phyloP scores from a whole-genome alignment of 2,113 vertebrate genomes.

The Otocyon megalotis region DNA sequence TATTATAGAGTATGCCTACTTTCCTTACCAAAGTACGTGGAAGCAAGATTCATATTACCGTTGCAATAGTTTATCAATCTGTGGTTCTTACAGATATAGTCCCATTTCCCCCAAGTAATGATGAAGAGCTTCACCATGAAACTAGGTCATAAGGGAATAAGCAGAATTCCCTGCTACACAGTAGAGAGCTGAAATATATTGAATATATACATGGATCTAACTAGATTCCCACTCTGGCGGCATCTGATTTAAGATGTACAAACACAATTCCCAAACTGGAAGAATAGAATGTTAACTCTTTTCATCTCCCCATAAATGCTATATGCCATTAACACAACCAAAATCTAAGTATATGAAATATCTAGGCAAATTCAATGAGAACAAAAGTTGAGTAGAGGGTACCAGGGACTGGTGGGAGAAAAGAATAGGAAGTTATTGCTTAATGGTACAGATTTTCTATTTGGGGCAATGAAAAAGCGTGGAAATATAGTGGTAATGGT shows the following conservation, averaged over 20 bases:
- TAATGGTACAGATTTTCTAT: slow-evolving; percentile 28
- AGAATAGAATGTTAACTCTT: not conserved
- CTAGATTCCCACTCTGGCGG: not conserved
- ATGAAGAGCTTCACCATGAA: slow-evolving; percentile 40
- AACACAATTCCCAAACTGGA: slow-evolving; percentile 12
- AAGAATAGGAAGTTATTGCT: not conserved
- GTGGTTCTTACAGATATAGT: not conserved
- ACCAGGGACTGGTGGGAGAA: not conserved
- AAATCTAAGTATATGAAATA: slow-evolving; percentile 50
- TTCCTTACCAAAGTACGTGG: slow-evolving; percentile 19
- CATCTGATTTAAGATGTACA: slow-evolving; percentile 40
- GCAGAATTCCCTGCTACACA: not conserved
- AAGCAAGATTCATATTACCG: slow-evolving; percentile 5
- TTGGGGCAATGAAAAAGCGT: slow-evolving; percentile 21
- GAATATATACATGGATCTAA: not conserved
- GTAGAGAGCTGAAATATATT: not conserved
- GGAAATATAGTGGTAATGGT: not conserved
- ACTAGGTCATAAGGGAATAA: not conserved
- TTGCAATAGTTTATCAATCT: slow-evolving; percentile 10
- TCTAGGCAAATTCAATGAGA: slow-evolving; percentile 47
- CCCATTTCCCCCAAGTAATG: slow-evolving; percentile 37
- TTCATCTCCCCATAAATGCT: slow-evolving; percentile 1
- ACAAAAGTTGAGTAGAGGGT: not conserved
- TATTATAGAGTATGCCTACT: not conserved
- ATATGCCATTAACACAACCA: not conserved